Base-by-base conservation (phyloP, 2,113 vertebrate species). In the Himantopus leucocephalus region DNA sequence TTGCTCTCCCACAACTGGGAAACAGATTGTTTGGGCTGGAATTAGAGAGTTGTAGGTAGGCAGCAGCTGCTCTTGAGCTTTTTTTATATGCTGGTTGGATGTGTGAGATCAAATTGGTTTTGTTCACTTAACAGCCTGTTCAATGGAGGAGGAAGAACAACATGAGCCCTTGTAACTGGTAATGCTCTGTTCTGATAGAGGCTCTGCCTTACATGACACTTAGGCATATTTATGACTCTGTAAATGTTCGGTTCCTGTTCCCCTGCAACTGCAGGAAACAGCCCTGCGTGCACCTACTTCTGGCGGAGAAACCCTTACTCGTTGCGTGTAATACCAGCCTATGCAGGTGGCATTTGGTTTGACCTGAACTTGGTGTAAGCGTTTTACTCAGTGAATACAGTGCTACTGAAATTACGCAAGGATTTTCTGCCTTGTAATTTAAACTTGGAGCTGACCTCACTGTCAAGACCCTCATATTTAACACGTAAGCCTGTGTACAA, bases 11-110 rank as follows among this genome's bases (percentile, higher is more conserved):
- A 76, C 92, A 97, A 96, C 92, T 94, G 93, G 93, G 92, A 95
- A 95, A 80, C 94, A 97, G 95, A 96, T 93, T 97, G 96, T 97
- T 97, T 97, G 96, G 90, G 96, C 93, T 96, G 94, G 96, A 96
- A 94, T 96, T 96, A 94, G 91, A 67, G 81, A 83, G 70, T 79
- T 92, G 90, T 97, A 97, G 94, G 97, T 97, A 96, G 94, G 88
- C 82, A 92, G 95, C 92, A 97, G 93, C 94, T 96, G 94, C 88
- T 97, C 67, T 67, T 68, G 77, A 91, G 83, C 43, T 92, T 92
- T 96, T 90, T 96, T 87, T 93, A 34, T 94, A 52, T 92, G 88
- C 74, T 91, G 35, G 76, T 94, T 92, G 88, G 73, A 96, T 92
- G 67, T 93, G 73, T 82, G 89, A 95, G 88, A 95, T 90, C 48